Conservation (phyloP, 2,888 invertebrate genomes). For the Hyposoter dolosus region DNA sequence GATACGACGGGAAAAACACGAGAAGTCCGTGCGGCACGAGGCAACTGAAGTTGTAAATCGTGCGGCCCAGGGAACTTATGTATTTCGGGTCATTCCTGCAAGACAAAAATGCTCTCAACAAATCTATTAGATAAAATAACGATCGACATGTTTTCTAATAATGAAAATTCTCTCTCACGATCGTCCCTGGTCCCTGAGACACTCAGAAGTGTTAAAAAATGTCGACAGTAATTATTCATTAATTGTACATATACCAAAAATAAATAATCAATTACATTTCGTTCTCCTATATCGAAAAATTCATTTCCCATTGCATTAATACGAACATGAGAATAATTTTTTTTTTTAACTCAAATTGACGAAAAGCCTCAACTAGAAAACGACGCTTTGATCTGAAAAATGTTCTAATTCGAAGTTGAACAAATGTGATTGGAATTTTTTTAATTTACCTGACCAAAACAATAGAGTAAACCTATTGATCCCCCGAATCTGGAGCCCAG, state of each 20-base stretch:
- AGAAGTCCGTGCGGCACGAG: conserved; percentile 96
- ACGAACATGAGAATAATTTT: no score
- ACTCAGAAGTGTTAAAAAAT: no score
- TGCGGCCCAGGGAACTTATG: conserved; percentile 92
- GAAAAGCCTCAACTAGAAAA: not conserved
- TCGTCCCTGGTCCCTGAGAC: no score
- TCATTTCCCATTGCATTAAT: no score
- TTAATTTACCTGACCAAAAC: conserved; percentile 95
- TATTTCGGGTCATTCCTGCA: conserved; percentile 92
- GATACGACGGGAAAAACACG: conserved; percentile 99
- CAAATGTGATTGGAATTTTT: no score
- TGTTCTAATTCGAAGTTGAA: not conserved
- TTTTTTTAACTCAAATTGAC: not conserved
- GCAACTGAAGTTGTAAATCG: conserved; percentile 92
- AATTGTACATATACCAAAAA: no score
- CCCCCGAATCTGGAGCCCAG: conserved; percentile 97
- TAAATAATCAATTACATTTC: no score
- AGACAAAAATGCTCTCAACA: not conserved
- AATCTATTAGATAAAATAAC: not conserved
- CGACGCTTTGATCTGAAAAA: no score
- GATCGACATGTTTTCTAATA: no score
- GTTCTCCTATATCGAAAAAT: no score
- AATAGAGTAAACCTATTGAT: conserved; percentile 96
- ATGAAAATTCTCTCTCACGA: no score
- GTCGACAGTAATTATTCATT: no score